Base-by-base conservation (phyloP, 2,113 vertebrate genomes). In the Rhinoptilus africanus region DNA sequence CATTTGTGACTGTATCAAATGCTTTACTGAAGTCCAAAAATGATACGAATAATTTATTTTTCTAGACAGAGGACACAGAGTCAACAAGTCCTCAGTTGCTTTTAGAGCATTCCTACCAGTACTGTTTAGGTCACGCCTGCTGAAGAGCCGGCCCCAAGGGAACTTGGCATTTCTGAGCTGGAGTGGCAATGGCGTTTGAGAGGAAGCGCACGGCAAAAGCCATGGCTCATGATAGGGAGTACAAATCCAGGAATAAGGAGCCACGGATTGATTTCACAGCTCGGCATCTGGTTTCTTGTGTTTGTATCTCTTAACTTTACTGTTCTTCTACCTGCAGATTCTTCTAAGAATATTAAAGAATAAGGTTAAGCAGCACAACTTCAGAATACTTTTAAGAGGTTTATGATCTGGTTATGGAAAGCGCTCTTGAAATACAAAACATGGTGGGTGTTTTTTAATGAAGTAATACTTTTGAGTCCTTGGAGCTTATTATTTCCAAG, bases 401-500 rank as follows among this genome's bases (percentile, higher is more conserved):
- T 81, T 66, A 8, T 81, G n/a, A 19, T 51, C 14, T 73, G 37
- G 7, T 30, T 66, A 2, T 41, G 22, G 71, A 37, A 84, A 41
- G 6, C 0, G 0, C 28, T 84, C 47, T 81, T 63, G 64, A 84
- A 85, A 77, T 41, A 51, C 0, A 1, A 73, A 77, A 22, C 35
- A 5, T 32, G 60, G 8, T 72, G 18, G 48, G 10, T 86, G 4
- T 28, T 83, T 53, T 48, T 77, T 66, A 77, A 73, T 59, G 7
- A 76, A 64, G 27, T 57, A 39, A 69, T 43, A 32, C 21, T 48
- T 87, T 35, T 23, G 60, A 69, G 15, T 75, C 79, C 53, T 89
- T 45, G 24, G 26, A 54, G 28, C 27, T 47, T 79, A 16, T 34
- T 89, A 28, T 93, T 92, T 93, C 28, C 56, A 41, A 68, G 60